Base-by-base conservation (phyloP, 2,888 invertebrate genomes). In the Drosophila heteroneura region DNA sequence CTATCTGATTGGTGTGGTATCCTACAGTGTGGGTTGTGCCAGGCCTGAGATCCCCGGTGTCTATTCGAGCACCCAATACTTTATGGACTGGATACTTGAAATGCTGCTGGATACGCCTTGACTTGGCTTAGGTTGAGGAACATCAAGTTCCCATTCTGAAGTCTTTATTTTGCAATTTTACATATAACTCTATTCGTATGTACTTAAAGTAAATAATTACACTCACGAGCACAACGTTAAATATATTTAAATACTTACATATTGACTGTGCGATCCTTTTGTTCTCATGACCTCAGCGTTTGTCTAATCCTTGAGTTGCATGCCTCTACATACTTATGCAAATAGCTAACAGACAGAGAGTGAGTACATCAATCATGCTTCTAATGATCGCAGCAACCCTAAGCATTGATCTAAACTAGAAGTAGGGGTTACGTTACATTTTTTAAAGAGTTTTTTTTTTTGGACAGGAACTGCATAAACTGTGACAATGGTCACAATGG, bases 11-110 rank as follows among this genome's bases (percentile, higher is more conserved):
- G 96, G 96, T 1, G 94, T 96, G 1, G 96, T 96, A 2, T 95
- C 96, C 0, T 96, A 95, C 89, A 96, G 96, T 4, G 95, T 94
- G 79, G 94, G 94, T 52, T 96, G 96, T 91, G 96, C 95, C 0
- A 94, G 95, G 79, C 94, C 94, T 3, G 94, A 95, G 7, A 95
- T 94, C 74, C 96, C 26, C 0, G 96, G 96, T 2, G 95, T 96
- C 10, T 96, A 96, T 86, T 94, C 95, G 0, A 94, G 95, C 78
- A 94, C 95, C 0, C 94, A 95, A 5, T 87, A 94, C 59, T 96
- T 95, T 81, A 85, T 95, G 9, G 94, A 95, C 76, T 96, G 96
- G 96, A 95, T 96, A 69, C 76, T 91, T 66, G 80, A 92, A 81
- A 94, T 83, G 75, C 66, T 93, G n/a, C 88, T 91, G 30, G 69